phyloP scores from a whole-genome alignment of 1,140 invertebrate species.

The Magallana gigas region DNA sequence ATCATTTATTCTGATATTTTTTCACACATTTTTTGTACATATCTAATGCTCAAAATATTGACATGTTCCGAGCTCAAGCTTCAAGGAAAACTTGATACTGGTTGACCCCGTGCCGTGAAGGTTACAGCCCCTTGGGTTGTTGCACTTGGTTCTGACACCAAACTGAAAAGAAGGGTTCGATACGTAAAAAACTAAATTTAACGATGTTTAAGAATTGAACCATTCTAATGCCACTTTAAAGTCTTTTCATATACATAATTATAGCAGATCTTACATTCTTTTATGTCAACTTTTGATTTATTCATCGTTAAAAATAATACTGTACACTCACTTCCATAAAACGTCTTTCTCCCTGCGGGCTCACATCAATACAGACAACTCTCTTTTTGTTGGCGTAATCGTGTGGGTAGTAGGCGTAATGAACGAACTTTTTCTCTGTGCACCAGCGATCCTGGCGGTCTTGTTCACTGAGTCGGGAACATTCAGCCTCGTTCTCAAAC shows the following conservation, averaged over 20 bases:
- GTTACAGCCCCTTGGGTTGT: neutral
- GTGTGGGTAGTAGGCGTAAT: neutral
- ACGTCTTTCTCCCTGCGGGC: neutral
- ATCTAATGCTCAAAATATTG: too few species aligned
- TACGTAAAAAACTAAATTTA: too few species aligned
- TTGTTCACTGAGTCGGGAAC: neutral
- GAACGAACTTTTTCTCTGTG: neutral
- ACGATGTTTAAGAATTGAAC: too few species aligned
- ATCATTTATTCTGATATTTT: too few species aligned
- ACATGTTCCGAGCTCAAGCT: neutral
- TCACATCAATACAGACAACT: neutral
- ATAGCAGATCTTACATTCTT: too few species aligned
- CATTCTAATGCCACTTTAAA: too few species aligned
- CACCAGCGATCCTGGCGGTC: neutral
- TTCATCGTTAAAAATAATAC: neutral
- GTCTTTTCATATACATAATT: too few species aligned
- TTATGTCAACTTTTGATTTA: too few species aligned
- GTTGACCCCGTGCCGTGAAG: neutral
- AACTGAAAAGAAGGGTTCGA: neutral
- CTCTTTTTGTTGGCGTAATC: neutral
- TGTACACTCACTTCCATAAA: neutral
- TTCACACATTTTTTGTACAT: too few species aligned
- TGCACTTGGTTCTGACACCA: neutral
- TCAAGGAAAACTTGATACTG: neutral
- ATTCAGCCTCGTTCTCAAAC: neutral